Evolutionary conservation across 2,797 vertebrate species (phyloP).

Genomic region (Lepus townsendii): DNA sequence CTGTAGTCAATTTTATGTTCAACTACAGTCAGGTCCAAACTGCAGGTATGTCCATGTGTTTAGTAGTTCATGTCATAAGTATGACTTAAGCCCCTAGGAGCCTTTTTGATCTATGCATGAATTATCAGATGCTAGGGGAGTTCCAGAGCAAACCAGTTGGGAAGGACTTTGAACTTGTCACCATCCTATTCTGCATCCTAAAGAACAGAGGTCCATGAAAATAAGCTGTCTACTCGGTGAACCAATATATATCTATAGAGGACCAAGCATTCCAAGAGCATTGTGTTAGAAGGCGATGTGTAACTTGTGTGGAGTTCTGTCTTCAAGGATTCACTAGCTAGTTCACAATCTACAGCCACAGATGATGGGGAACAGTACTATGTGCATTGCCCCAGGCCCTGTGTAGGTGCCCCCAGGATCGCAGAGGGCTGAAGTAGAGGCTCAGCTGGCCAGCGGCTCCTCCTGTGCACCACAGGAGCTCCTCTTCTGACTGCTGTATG

Average conservation of each 20-base stretch:
- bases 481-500: background rate
- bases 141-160: slow-evolving; percentile 13
- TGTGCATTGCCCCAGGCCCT: background rate
- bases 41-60: background rate
- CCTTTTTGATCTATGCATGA: background rate
- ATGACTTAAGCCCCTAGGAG: background rate
- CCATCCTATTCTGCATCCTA: background rate
- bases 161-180: slow-evolving; percentile 24
- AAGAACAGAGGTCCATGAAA: slow-evolving; percentile 17
- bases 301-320: background rate
- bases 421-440: background rate
- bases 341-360: background rate
- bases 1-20: background rate
- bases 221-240: background rate
- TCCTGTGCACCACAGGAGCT: background rate
- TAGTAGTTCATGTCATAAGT: background rate
- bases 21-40: background rate
- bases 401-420: background rate
- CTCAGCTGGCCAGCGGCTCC: background rate
- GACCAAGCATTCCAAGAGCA: background rate
- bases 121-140: background rate
- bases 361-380: background rate
- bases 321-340: background rate
- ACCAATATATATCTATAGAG: background rate
- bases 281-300: background rate